Evolutionary conservation across 2,797 vertebrate species (phyloP), one percentile per base, ranked within the genome.

Genomic region (Threskiornis aethiopicus): DNA sequence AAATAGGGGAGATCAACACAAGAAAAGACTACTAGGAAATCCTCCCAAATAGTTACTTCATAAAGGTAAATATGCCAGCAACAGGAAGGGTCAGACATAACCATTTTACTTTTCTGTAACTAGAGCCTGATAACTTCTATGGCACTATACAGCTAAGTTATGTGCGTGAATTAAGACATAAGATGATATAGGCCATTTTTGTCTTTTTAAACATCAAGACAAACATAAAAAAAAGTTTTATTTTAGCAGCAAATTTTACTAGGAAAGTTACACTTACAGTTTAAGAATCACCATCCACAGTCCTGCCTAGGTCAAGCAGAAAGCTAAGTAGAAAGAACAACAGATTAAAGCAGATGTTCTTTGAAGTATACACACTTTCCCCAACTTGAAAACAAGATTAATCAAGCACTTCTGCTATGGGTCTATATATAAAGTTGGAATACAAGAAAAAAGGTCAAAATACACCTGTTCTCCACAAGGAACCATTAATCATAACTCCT

Each of bases 121-220:
- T 9, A 33, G 16, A 75, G 25, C 77, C 37, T 41, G 39, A 7
- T 37, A 17, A 44, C 31, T 55, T 18, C 51, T 1, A 0, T 4
- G 11, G 37, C 20, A 13, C 5, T 10, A 14, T 1, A 22, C 28
- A 20, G 35, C 12, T 17, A 14, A 25, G 37, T 15, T 26, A 20
- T 0, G 3, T 5, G 37, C 49, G 3, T 4, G 10, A 55, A 35
- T 44, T 24, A 28, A 82, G 65, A 57, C 2, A 7, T 3, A 21
- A 58, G 13, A n/a, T 7, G 8, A 49, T 7, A 57, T 2, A 46
- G 26, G 21, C 7, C 8, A 4, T 2, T 49, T 75, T 24, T 52
- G 46, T 24, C 58, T 59, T 52, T 19, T 17, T 33, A 84, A 66
- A 33, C 14, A 25, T 46, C 47, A 42, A 39, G 18, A 35, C 7